Evolutionary conservation across 2,113 vertebrate genomes (phyloP).

Genomic region (Istiophorus platypterus): DNA sequence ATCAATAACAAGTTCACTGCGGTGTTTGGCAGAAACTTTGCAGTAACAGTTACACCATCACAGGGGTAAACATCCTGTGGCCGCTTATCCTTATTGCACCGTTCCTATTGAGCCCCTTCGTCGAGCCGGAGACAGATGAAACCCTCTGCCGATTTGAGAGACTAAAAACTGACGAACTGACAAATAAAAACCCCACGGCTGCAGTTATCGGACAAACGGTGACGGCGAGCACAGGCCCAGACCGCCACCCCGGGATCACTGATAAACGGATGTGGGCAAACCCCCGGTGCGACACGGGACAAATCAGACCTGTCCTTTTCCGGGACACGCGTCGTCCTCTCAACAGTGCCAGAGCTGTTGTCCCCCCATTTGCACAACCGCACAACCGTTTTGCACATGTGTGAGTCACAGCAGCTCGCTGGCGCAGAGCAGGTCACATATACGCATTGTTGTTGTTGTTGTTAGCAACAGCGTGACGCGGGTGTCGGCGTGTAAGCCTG

Average conservation of each 20-base stretch:
- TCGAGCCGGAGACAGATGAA: not conserved
- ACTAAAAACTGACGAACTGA: not conserved
- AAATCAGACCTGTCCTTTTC: not conserved
- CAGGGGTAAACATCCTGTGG: not conserved
- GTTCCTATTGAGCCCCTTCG: not conserved
- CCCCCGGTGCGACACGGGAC: constrained; percentile 2
- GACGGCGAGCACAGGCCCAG: not conserved
- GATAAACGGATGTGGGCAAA: not conserved
- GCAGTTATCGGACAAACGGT: not conserved
- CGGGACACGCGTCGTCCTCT: not conserved
- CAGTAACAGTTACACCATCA: not conserved
- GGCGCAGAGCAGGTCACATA: not conserved
- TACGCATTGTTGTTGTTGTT: constrained; percentile 20
- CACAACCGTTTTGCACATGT: not conserved
- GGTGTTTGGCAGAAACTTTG: not conserved
- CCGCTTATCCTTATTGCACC: not conserved
- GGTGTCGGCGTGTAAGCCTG: not conserved
- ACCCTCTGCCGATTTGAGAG: not conserved
- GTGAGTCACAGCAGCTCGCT: constrained; percentile 24
- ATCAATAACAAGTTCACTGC: not conserved
- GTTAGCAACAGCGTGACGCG: not conserved
- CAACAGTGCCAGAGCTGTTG: no score
- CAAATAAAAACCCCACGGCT: no score
- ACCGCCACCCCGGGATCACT: not conserved
- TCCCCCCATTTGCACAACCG: no score